phyloP scores from a whole-genome alignment of 2,888 invertebrate genomes.

The Drosophila nigricruria region DNA sequence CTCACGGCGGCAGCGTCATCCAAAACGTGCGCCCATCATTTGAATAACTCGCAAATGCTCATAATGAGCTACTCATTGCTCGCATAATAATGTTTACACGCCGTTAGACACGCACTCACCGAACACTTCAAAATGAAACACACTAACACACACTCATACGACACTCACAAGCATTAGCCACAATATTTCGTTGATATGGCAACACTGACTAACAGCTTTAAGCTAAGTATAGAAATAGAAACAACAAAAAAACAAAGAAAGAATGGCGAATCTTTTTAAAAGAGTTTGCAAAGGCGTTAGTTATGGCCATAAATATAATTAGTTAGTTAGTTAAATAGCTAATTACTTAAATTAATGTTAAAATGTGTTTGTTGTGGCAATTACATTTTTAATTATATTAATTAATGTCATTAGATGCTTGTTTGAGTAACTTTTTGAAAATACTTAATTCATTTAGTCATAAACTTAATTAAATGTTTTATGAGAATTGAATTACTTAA shows the following conservation, averaged over 20 bases:
- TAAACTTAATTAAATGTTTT: not conserved
- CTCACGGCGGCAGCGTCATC: constrained; percentile 24
- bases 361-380: not conserved
- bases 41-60: constrained; percentile 20
- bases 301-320: not conserved
- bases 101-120: constrained; percentile 35
- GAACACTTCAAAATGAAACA: constrained; percentile 28
- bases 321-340: too few relatives aligned
- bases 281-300: not conserved
- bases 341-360: not conserved
- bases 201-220: constrained; percentile 6
- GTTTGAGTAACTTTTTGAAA: not conserved
- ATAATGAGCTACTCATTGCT: constrained; percentile 23
- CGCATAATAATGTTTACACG: constrained; percentile 30
- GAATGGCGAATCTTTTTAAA: not conserved
- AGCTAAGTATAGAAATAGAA: not conserved
- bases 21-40: constrained; percentile 56
- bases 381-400: not conserved
- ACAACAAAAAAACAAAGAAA: not conserved
- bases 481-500: not conserved
- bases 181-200: constrained; percentile 18
- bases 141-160: constrained; percentile 10
- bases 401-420: too few relatives aligned
- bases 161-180: constrained; percentile 12
- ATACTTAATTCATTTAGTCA: not conserved